phyloP scores from a whole-genome alignment of 2,888 invertebrate species.

The Ennomos fuscantarius region DNA sequence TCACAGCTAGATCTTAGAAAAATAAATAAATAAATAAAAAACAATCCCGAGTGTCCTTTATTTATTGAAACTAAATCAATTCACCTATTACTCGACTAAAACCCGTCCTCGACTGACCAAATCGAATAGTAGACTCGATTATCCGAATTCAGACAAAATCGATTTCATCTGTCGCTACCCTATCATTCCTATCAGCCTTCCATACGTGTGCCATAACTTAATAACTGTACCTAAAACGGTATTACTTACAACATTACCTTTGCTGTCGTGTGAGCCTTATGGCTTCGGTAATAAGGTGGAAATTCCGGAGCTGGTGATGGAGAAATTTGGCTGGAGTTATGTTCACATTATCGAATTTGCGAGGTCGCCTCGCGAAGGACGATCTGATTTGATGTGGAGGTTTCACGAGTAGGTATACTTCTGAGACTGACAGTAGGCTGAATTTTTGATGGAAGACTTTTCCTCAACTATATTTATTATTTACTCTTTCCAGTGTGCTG shows the following conservation, averaged over 20 bases:
- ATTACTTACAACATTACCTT: slow-evolving; percentile 19
- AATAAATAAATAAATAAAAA: too few relatives aligned
- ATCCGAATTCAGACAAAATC: slow-evolving; percentile 34
- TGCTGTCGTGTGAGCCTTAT: slow-evolving; percentile 18
- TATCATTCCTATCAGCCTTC: slow-evolving; percentile 35
- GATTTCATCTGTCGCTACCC: slow-evolving; percentile 37
- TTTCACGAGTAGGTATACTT: slow-evolving; percentile 1
- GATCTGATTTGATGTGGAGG: slow-evolving; percentile 24
- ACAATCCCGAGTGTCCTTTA: not conserved
- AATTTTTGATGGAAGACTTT: too few relatives aligned
- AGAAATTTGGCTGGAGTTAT: slow-evolving; percentile 18
- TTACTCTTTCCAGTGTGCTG: too few relatives aligned
- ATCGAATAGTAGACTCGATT: slow-evolving; percentile 40
- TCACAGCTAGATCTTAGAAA: too few relatives aligned
- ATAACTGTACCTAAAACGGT: slow-evolving; percentile 33
- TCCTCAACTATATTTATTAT: too few relatives aligned
- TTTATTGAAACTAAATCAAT: slow-evolving; percentile 25
- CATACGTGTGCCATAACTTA: slow-evolving; percentile 33
- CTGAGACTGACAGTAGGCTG: too few relatives aligned
- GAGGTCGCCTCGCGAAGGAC: slow-evolving; percentile 29
- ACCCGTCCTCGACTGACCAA: slow-evolving; percentile 27
- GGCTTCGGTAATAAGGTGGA: slow-evolving; percentile 15
- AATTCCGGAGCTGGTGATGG: not conserved
- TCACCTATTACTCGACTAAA: slow-evolving; percentile 21
- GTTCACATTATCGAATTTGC: slow-evolving; percentile 36